Evolutionary conservation across 2,113 vertebrate species (phyloP).

Genomic region (Microcebus tavaratra): DNA sequence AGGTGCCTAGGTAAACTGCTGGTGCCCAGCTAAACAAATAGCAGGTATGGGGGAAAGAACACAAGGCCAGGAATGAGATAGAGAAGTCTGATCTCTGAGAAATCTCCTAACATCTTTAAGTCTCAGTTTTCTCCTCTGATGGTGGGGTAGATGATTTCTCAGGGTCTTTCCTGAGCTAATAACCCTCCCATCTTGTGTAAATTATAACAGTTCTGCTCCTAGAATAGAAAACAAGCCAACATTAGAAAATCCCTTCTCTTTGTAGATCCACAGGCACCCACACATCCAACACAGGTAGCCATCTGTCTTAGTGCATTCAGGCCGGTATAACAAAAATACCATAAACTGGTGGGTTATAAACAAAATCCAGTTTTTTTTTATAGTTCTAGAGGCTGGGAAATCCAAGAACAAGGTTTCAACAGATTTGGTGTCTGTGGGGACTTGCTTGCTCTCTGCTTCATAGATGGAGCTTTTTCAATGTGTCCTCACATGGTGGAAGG

Average conservation of each 20-base stretch:
- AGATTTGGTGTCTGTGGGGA: background rate
- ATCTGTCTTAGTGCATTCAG: background rate
- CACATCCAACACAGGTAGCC: background rate
- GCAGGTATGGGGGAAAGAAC: background rate
- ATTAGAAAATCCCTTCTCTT: background rate
- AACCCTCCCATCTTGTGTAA: background rate
- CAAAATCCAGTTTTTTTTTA: background rate
- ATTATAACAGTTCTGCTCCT: background rate
- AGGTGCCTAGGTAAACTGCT: background rate
- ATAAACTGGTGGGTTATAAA: background rate
- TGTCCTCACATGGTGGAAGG: background rate
- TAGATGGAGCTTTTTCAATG: background rate
- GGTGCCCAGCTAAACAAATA: background rate
- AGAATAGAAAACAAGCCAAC: background rate
- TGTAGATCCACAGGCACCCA: background rate
- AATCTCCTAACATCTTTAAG: background rate
- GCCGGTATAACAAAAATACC: background rate
- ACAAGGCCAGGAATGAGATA: background rate
- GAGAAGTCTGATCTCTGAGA: background rate
- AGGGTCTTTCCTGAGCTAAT: background rate
- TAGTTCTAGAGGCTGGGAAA: background rate
- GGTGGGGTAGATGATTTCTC: background rate
- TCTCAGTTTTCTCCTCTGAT: background rate
- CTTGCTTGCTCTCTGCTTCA: background rate
- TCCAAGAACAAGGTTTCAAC: background rate